Evolutionary conservation across 2,113 vertebrate genomes (phyloP).

Genomic region (Parus major): DNA sequence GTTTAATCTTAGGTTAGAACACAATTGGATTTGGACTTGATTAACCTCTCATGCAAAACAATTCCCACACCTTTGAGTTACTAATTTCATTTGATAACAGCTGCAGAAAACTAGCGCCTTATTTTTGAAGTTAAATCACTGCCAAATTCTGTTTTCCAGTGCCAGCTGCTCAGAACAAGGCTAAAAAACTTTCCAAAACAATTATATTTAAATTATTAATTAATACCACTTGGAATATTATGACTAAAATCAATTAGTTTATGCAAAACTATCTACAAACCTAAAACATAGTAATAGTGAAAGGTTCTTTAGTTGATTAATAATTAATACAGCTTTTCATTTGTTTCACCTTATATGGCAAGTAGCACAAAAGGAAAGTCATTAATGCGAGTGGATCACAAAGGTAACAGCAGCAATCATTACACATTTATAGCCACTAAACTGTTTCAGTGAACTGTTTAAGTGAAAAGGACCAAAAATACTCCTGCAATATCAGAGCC

Average conservation of each 20-base stretch:
- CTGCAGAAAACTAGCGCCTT: not conserved
- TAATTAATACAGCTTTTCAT: constrained; percentile 50
- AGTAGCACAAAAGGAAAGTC: constrained; percentile 5
- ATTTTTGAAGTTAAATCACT: constrained; percentile 12
- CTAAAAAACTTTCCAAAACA: constrained; percentile 23
- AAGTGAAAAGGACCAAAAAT: not conserved
- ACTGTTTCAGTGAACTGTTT: not conserved
- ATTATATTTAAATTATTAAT: constrained; percentile 43
- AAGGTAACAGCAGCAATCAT: not conserved
- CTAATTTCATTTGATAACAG: constrained; percentile 18
- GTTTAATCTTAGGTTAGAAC: constrained; percentile 27
- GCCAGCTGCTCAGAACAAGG: constrained; percentile 7
- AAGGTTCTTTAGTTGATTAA: constrained; percentile 24
- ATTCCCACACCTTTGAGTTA: not conserved
- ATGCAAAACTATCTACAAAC: constrained; percentile 32
- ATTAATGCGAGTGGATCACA: not conserved
- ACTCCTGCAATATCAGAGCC: not conserved
- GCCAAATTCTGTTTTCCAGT: not conserved
- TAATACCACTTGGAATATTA: constrained; percentile 34
- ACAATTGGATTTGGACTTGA: constrained; percentile 8
- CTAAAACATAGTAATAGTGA: not conserved
- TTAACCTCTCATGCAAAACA: not conserved
- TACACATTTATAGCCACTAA: constrained; percentile 1
- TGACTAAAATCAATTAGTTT: constrained; percentile 43
- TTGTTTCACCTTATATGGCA: constrained; percentile 24